Percentiles rank a stretch among this genome's conserved stretches.
phyloP scores from a whole-genome alignment of 2,888 invertebrate species.

The Caradrina clavipalpis region DNA sequence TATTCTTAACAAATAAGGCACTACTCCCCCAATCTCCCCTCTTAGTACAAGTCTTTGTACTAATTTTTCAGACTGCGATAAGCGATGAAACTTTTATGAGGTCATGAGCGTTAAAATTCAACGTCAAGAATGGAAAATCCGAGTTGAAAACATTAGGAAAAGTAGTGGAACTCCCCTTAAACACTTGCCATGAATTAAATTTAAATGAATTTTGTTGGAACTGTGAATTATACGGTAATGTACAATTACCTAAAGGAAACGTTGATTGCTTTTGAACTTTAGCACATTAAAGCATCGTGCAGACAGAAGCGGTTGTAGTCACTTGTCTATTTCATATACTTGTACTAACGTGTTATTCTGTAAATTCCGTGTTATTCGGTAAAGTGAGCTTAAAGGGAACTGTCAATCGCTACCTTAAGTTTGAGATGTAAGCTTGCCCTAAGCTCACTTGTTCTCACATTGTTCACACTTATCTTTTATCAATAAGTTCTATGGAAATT shows the following conservation, averaged over 20 bases:
- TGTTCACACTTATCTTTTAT: too few relatives aligned
- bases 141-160: conserved; percentile 42
- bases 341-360: too few relatives aligned
- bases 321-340: too few relatives aligned
- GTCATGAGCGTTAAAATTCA: conserved; percentile 59
- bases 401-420: too few relatives aligned
- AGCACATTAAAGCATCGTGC: too few relatives aligned
- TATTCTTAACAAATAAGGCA: conserved; percentile 23
- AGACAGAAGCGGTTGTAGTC: too few relatives aligned
- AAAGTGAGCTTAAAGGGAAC: too few relatives aligned
- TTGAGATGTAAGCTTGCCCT: too few relatives aligned
- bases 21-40: conserved; percentile 10
- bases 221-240: conserved; percentile 5
- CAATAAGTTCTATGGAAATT: too few relatives aligned
- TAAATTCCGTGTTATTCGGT: too few relatives aligned
- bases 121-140: conserved; percentile 62
- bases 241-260: neutral
- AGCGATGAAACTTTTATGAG: conserved; percentile 53
- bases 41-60: conserved; percentile 58
- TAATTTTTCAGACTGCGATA: conserved; percentile 71
- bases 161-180: conserved; percentile 36
- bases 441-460: too few relatives aligned
- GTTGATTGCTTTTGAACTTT: neutral
- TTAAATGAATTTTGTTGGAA: conserved; percentile 42
- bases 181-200: conserved; percentile 32